These are phyloP conservation scores for Gila orcuttii DNA, from an alignment of 2,113 vertebrate species.

Conservation along the genomic window DNA sequence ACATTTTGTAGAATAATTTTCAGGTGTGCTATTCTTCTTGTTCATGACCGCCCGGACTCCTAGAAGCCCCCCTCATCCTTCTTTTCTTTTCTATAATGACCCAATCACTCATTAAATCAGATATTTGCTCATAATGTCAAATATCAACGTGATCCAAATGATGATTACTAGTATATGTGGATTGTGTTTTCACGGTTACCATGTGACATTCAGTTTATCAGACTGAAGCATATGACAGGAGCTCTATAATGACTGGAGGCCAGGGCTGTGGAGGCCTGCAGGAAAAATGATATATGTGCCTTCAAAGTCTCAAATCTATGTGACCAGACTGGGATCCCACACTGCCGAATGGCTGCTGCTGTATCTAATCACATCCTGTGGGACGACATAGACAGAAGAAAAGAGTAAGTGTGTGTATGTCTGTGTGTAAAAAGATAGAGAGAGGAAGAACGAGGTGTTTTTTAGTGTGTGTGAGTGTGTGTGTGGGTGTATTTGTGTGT, in stretches of 20 bases:
- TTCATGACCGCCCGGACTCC: not conserved
- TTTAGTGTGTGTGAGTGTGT: conserved; percentile 9
- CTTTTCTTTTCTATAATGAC: conserved; percentile 27
- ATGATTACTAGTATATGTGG: conserved; percentile 16
- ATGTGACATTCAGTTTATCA: conserved; percentile 44
- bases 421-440: conserved; percentile 11
- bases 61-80: conserved; percentile 2
- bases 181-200: not conserved
- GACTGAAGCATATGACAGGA: conserved; percentile 29
- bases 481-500: not conserved
- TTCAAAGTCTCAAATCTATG: conserved; percentile 50
- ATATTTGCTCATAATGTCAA: conserved; percentile 40
- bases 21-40: not conserved
- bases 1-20: not conserved
- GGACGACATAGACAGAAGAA: conserved; percentile 48
- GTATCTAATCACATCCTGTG: conserved; percentile 56
- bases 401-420: conserved; percentile 36
- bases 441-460: not conserved
- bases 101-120: conserved; percentile 30
- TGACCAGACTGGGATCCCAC: conserved; percentile 51
- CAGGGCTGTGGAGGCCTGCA: conserved; percentile 36
- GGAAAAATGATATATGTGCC: conserved; percentile 40
- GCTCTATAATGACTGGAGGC: conserved; percentile 36
- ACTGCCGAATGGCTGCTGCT: conserved; percentile 49
- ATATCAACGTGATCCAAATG: conserved; percentile 38